These are phyloP conservation scores for Diadophis punctatus DNA, from an alignment of 2,113 vertebrate species.

Conservation along the genomic window DNA sequence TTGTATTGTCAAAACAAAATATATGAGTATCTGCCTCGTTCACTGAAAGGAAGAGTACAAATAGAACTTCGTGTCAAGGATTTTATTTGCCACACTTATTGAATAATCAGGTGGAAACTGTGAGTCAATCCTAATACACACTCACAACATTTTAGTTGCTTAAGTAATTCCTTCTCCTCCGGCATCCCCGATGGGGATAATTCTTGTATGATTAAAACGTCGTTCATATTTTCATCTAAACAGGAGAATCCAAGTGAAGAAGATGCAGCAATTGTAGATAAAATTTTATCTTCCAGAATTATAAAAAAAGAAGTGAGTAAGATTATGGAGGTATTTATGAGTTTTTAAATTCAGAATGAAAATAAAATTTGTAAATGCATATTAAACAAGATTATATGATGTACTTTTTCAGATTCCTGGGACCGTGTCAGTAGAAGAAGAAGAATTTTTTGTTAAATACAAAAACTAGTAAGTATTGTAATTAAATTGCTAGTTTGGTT, in stretches of 20 bases:
- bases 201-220: background rate
- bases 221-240: background rate
- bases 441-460: constrained; percentile 98
- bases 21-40: background rate
- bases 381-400: constrained; percentile 34
- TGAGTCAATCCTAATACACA: background rate
- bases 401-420: constrained; percentile 77
- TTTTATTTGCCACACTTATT: background rate
- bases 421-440: constrained; percentile 85
- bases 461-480: constrained; percentile 94
- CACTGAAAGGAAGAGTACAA: background rate
- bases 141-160: background rate
- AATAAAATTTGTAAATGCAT: background rate
- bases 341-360: background rate
- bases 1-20: background rate
- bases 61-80: background rate
- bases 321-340: background rate
- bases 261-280: constrained; percentile 97
- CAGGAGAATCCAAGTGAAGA: constrained; percentile 98
- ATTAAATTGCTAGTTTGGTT: background rate
- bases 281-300: constrained; percentile 91
- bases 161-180: background rate
- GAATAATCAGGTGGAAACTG: background rate
- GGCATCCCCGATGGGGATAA: background rate
- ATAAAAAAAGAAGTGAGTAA: constrained; percentile 91